These are phyloP conservation scores for Gephyroberyx darwinii DNA, from an alignment of 2,797 vertebrate genomes.

Conservation along the genomic window DNA sequence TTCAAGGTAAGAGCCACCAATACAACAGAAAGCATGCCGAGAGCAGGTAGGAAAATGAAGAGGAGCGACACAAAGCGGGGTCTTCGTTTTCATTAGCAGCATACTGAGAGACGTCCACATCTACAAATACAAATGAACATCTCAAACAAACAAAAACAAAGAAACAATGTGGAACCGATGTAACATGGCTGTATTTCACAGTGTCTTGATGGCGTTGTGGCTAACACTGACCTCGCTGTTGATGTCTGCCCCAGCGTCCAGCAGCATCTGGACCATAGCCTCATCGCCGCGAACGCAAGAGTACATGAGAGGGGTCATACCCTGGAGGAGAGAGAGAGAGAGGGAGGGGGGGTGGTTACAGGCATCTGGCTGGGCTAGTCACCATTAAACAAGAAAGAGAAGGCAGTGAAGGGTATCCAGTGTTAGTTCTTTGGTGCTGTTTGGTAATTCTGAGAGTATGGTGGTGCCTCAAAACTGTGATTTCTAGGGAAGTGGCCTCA, in stretches of 20 bases:
- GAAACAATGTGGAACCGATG: slow-evolving; percentile 24
- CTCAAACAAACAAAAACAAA: slow-evolving; percentile 19
- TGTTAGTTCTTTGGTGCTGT: too few relatives aligned
- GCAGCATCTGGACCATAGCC: slow-evolving; percentile 99
- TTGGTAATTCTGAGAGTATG: too few relatives aligned
- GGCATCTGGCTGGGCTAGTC: background rate
- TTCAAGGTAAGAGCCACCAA: slow-evolving; percentile 62
- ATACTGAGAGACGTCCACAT: slow-evolving; percentile 15
- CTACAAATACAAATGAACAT: slow-evolving; percentile 48
- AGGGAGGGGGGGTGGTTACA: background rate
- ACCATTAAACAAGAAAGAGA: background rate
- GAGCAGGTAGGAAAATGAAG: slow-evolving; percentile 55
- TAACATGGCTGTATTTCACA: background rate
- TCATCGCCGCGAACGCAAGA: slow-evolving; percentile 97
- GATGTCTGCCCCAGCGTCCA: slow-evolving; percentile 96
- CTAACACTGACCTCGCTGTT: slow-evolving; percentile 92
- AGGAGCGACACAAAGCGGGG: slow-evolving; percentile 37
- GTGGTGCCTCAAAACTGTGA: too few relatives aligned
- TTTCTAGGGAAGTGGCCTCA: too few relatives aligned
- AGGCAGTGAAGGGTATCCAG: too few relatives aligned
- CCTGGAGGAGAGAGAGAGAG: slow-evolving; percentile 43
- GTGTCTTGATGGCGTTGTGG: background rate
- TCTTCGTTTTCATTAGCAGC: slow-evolving; percentile 40
- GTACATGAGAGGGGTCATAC: slow-evolving; percentile 98
- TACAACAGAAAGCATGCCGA: slow-evolving; percentile 59